These are phyloP conservation scores for Trematomus bernacchii DNA, from an alignment of 2,797 vertebrate species.

Conservation along the genomic window DNA sequence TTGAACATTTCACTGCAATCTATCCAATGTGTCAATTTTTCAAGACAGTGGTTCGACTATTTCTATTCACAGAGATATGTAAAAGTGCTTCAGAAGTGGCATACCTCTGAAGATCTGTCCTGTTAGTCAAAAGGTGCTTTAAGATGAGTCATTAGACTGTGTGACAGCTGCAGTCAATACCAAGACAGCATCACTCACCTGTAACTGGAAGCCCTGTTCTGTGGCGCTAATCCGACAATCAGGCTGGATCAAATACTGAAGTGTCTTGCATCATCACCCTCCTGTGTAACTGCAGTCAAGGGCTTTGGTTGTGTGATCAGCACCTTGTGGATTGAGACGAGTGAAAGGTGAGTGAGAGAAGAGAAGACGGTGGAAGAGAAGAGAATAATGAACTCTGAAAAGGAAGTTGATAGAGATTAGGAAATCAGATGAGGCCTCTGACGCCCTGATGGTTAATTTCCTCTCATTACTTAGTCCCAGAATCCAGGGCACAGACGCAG, in stretches of 20 bases:
- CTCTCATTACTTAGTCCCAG: conserved; percentile 68
- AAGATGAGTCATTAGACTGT: conserved; percentile 70
- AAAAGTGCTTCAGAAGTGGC: conserved; percentile 47
- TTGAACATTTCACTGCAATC: not conserved
- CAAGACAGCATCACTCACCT: conserved; percentile 64
- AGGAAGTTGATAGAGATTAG: conserved; percentile 40
- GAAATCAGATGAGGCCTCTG: conserved; percentile 53
- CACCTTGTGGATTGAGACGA: conserved; percentile 15
- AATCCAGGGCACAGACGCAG: conserved; percentile 57
- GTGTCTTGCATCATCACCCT: conserved; percentile 64
- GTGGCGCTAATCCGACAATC: conserved; percentile 66
- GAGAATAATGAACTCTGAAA: not conserved
- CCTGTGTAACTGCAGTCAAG: conserved; percentile 50
- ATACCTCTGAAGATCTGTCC: conserved; percentile 69
- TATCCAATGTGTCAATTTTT: not conserved
- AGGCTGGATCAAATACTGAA: conserved; percentile 60
- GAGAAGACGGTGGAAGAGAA: not conserved
- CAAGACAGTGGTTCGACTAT: conserved; percentile 57
- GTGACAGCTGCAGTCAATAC: conserved; percentile 72
- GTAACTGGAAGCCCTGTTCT: conserved; percentile 58
- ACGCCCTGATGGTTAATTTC: conserved; percentile 71
- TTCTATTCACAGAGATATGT: conserved; percentile 39
- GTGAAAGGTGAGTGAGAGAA: conserved; percentile 6
- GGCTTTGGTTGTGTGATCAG: conserved; percentile 27
- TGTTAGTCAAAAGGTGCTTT: conserved; percentile 67